A percentile compares a stretch with the other conserved stretches of the same genome.
Evolutionary conservation across 2,888 invertebrate genomes (phyloP).

Genomic region (Spialia ferax): DNA sequence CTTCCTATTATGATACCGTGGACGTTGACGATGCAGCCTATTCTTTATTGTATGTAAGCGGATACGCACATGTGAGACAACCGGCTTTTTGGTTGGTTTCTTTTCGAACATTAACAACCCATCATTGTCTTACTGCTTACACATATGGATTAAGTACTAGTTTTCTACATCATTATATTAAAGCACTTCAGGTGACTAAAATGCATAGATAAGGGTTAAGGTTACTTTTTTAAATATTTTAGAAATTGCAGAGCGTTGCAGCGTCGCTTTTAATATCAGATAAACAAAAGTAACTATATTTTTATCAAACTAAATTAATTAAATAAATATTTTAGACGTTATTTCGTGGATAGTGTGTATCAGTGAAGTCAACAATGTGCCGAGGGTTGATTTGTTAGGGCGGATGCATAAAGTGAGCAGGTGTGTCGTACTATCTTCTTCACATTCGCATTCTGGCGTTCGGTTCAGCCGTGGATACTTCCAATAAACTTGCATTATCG

Average conservation of each 20-base stretch:
- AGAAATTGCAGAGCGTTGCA: no score
- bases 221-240: no score
- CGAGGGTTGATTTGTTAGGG: constrained; percentile 1
- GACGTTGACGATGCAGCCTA: constrained; percentile 20
- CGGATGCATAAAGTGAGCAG: constrained; percentile 53
- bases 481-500: constrained; percentile 41
- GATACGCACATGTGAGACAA: constrained; percentile 16
- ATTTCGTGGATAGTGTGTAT: no score
- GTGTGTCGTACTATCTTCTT: constrained; percentile 47
- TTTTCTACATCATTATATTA: no score
- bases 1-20: constrained; percentile 34
- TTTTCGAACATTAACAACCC: not conserved
- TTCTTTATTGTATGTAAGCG: constrained; percentile 11
- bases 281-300: no score
- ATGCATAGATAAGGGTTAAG: no score
- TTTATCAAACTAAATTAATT: no score
- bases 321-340: no score
- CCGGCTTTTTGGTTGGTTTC: not conserved
- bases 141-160: no score
- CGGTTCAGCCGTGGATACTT: constrained; percentile 15
- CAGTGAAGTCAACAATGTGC: constrained; percentile 8
- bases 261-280: no score
- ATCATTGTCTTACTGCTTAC: not conserved
- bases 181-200: no score
- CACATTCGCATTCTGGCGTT: constrained; percentile 34